Conservation (phyloP, 2,797 vertebrate species). For the Acanthornis magna region DNA sequence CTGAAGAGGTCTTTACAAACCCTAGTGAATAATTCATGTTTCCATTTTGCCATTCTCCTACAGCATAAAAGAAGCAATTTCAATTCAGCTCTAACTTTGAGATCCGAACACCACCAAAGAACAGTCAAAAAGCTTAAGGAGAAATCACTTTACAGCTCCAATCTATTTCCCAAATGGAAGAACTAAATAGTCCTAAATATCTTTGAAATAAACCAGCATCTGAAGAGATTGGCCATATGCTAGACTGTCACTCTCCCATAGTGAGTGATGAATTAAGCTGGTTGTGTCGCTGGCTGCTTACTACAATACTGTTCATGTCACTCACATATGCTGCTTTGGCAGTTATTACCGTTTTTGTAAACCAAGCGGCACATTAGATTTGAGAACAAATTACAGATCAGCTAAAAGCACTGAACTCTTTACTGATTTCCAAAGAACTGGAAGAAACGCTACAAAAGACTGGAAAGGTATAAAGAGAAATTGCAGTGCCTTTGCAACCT, state of each 20-base stretch:
- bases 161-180: neutral
- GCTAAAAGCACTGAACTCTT: neutral
- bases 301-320: conserved; percentile 54
- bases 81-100: neutral
- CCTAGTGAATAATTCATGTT: neutral
- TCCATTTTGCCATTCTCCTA: neutral
- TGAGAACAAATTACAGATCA: conserved; percentile 2
- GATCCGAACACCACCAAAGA: neutral
- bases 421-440: neutral
- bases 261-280: conserved; percentile 4
- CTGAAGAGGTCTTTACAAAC: neutral
- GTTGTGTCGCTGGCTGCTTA: conserved; percentile 9
- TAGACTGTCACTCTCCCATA: conserved; percentile 27
- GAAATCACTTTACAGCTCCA: neutral
- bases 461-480: neutral
- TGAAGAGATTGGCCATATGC: conserved; percentile 40
- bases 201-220: conserved; percentile 5
- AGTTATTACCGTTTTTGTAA: neutral
- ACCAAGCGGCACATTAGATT: neutral
- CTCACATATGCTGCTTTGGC: conserved; percentile 48
- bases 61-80: neutral
- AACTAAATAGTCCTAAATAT: neutral
- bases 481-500: neutral
- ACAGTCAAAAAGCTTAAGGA: neutral
- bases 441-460: neutral